Conservation (phyloP, 2,888 invertebrate genomes). For the Pseudoips prasinana region DNA sequence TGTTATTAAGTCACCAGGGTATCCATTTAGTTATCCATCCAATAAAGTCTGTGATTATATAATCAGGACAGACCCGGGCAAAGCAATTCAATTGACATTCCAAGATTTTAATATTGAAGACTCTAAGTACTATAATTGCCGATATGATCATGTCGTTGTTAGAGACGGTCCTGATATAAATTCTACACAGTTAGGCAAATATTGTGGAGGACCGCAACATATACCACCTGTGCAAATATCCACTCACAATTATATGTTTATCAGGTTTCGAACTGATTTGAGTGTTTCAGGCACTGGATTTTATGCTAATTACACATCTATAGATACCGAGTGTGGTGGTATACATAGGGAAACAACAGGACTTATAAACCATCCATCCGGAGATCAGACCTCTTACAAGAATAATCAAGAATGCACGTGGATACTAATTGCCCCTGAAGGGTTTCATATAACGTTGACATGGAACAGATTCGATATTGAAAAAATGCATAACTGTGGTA, state of each 20-base stretch:
- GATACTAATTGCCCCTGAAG: constrained; percentile 87
- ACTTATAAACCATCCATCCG: constrained; percentile 84
- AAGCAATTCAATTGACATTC: constrained; percentile 84
- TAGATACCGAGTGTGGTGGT: constrained; percentile 88
- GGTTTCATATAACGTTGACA: constrained; percentile 85
- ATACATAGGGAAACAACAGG: constrained; percentile 83
- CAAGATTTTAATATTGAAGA: constrained; percentile 86
- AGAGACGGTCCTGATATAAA: constrained; percentile 86
- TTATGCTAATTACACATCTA: constrained; percentile 86
- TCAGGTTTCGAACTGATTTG: constrained; percentile 85
- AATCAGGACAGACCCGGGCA: constrained; percentile 84
- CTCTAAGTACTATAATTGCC: constrained; percentile 50
- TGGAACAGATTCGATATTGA: constrained; percentile 89
- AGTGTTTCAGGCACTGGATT: constrained; percentile 85
- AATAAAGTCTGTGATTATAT: constrained; percentile 85
- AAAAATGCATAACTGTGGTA: constrained; percentile 74
- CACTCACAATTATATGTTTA: constrained; percentile 86
- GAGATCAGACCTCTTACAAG: constrained; percentile 45
- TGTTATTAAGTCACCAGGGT: constrained; percentile 87
- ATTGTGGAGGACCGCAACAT: constrained; percentile 82
- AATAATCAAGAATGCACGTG: constrained; percentile 85
- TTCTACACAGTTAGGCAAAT: constrained; percentile 84
- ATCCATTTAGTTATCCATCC: constrained; percentile 86
- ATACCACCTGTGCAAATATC: constrained; percentile 84
- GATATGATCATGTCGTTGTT: constrained; percentile 79